Evolutionary conservation across 2,888 invertebrate species (phyloP).

Genomic region (Melanotus villosus): DNA sequence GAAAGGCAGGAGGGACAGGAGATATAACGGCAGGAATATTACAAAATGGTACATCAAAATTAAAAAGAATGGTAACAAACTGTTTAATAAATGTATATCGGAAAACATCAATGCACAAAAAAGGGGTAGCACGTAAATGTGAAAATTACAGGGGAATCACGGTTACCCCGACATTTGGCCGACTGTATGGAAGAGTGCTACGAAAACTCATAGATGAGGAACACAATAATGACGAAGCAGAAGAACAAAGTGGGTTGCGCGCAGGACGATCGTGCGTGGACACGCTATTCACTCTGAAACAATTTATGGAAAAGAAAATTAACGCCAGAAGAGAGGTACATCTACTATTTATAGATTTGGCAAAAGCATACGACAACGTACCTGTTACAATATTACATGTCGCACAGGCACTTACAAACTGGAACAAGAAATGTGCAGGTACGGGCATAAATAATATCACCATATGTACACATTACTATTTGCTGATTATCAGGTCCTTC

Average conservation of each 20-base stretch:
- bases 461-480: slow-evolving; percentile 29
- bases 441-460: neutral
- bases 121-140: slow-evolving; percentile 2
- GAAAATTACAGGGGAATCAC: slow-evolving; percentile 25
- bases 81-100: slow-evolving; percentile 18
- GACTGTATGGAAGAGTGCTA: neutral
- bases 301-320: too few relatives aligned
- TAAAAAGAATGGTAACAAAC: slow-evolving; percentile 3
- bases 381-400: slow-evolving; percentile 18
- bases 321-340: slow-evolving; percentile 12
- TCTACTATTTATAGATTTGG: slow-evolving; percentile 14
- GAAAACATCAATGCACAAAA: too few relatives aligned
- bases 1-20: slow-evolving; percentile 6
- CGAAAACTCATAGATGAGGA: slow-evolving; percentile 28
- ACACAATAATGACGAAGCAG: slow-evolving; percentile 4
- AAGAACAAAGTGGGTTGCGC: slow-evolving; percentile 18
- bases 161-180: slow-evolving; percentile 28
- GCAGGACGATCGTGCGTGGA: neutral
- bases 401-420: slow-evolving; percentile 21
- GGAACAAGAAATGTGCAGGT: slow-evolving; percentile 31
- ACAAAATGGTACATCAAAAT: neutral
- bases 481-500: slow-evolving; percentile 27
- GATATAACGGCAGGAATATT: slow-evolving; percentile 4
- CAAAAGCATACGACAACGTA: neutral
- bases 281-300: neutral